Percentiles rank a stretch among this genome's conserved stretches.
Evolutionary conservation across 2,888 invertebrate genomes (phyloP).

Genomic region (Ornithoptera priamus): DNA sequence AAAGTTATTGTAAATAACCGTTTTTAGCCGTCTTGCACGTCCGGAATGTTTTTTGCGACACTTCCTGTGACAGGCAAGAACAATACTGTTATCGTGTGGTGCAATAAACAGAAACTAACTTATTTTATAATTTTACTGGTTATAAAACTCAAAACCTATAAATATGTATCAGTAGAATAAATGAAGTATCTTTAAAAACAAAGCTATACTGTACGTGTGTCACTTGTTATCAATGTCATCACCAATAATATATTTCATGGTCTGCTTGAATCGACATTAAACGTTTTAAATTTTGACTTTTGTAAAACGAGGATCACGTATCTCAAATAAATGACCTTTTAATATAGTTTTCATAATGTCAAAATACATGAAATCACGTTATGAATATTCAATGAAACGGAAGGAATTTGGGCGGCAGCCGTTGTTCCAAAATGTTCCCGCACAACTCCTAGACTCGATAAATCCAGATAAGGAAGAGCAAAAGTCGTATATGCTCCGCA

Average conservation of each 20-base stretch:
- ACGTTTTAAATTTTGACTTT: slow-evolving; percentile 19
- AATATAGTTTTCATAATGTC: slow-evolving; percentile 39
- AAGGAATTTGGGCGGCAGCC: slow-evolving; percentile 74
- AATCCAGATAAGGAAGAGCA: slow-evolving; percentile 59
- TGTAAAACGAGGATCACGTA: neutral
- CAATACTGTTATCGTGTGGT: slow-evolving; percentile 27
- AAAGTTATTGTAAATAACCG: neutral
- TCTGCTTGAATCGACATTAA: slow-evolving; percentile 27
- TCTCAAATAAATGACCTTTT: neutral
- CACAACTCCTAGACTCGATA: slow-evolving; percentile 66
- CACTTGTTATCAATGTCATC: neutral
- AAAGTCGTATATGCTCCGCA: slow-evolving; percentile 69
- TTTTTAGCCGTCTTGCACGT: neutral
- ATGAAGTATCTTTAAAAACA: neutral
- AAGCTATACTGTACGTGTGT: neutral
- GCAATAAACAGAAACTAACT: neutral
- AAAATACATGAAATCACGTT: slow-evolving; percentile 54
- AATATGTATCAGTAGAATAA: neutral
- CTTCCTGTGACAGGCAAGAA: slow-evolving; percentile 54
- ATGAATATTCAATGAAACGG: slow-evolving; percentile 73
- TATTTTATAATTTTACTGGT: neutral
- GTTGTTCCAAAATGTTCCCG: slow-evolving; percentile 66
- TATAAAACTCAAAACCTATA: neutral
- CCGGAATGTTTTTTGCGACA: slow-evolving; percentile 51
- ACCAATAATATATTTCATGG: slow-evolving; percentile 16